A percentile compares a stretch with the other conserved stretches of the same genome.
phyloP scores from a whole-genome alignment of 2,797 vertebrate genomes.

The Borostomias antarcticus region DNA sequence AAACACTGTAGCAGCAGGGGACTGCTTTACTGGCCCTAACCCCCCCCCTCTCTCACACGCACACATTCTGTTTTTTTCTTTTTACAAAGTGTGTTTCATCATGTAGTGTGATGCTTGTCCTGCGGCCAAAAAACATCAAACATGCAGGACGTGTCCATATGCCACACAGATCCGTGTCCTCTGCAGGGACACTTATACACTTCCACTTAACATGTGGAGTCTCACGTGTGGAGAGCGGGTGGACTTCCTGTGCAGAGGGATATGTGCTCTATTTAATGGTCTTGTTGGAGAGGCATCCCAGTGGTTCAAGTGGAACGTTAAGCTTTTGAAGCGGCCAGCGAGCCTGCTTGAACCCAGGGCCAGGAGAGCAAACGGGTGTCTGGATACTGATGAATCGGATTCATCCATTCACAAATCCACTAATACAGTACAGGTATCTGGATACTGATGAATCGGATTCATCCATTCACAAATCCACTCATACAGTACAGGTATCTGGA shows the following conservation, averaged over 20 bases:
- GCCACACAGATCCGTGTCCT: conserved; percentile 55
- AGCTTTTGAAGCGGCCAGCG: neutral
- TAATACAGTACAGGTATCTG: neutral
- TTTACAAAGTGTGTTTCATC: conserved; percentile 71
- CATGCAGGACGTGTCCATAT: conserved; percentile 52
- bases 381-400: neutral
- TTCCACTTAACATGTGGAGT: conserved; percentile 39
- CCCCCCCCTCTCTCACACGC: conserved; percentile 22
- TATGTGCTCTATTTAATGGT: neutral
- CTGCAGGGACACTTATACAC: conserved; percentile 42
- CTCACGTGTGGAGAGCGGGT: conserved; percentile 43
- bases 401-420: neutral
- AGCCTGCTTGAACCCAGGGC: neutral
- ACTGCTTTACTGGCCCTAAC: conserved; percentile 61
- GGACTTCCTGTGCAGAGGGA: conserved; percentile 38
- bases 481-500: neutral
- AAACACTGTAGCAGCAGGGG: conserved; percentile 64
- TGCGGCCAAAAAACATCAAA: conserved; percentile 70
- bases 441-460: neutral
- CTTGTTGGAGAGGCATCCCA: conserved; percentile 1
- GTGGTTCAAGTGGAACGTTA: neutral
- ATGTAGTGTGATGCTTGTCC: conserved; percentile 72
- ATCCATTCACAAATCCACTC: neutral
- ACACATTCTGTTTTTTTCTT: conserved; percentile 8
- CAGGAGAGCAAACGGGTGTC: neutral